Evolutionary conservation across 2,888 invertebrate genomes (phyloP).

Genomic region (Tridacna gigas): DNA sequence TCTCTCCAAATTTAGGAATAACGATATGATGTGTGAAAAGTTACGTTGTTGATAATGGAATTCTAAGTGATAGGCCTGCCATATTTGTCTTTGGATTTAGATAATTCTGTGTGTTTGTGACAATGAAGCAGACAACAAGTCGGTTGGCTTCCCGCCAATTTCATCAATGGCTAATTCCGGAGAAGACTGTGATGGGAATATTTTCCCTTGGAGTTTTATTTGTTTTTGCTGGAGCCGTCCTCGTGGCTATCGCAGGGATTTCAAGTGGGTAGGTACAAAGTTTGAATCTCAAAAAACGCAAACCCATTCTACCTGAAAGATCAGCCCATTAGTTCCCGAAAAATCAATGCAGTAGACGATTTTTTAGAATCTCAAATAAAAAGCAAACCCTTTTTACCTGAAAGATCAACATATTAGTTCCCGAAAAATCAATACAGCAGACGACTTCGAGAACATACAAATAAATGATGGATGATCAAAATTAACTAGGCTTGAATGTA

Average conservation of each 20-base stretch:
- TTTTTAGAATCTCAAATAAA: neutral
- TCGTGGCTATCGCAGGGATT: constrained; percentile 67
- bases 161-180: constrained; percentile 72
- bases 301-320: neutral
- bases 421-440: too few species aligned
- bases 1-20: too few species aligned
- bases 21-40: too few species aligned
- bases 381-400: too few species aligned
- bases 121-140: constrained; percentile 41
- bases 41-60: neutral
- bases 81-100: neutral
- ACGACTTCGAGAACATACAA: too few species aligned
- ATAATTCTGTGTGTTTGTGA: neutral
- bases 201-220: constrained; percentile 76
- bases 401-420: too few species aligned
- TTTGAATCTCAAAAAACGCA: neutral
- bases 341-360: neutral
- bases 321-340: neutral
- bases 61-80: neutral
- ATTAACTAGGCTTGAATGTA: too few species aligned
- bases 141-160: constrained; percentile 61
- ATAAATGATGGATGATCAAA: too few species aligned
- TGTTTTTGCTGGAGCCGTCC: constrained; percentile 76
- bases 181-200: constrained; percentile 68
- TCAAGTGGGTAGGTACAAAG: constrained; percentile 46